Conservation (phyloP, 2,113 vertebrate genomes). For the Eleginops maclovinus region DNA sequence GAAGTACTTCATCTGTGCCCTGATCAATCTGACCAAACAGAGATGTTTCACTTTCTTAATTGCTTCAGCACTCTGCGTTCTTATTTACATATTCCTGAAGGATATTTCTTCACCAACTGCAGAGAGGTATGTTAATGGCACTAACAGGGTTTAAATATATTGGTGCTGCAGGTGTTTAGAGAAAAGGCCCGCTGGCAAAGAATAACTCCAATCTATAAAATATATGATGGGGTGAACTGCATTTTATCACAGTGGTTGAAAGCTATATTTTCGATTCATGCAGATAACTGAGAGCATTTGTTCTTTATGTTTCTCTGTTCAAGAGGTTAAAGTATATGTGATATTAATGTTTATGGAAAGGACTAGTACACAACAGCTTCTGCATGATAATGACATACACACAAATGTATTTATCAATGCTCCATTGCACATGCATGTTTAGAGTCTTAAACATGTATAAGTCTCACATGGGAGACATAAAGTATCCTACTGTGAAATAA, state of each 20-base stretch:
- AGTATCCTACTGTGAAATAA: neutral
- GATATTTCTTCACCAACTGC: neutral
- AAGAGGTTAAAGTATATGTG: conserved; percentile 12
- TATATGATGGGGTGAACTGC: neutral
- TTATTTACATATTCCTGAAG: conserved; percentile 61
- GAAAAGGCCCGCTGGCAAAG: conserved; percentile 20
- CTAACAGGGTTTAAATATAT: conserved; percentile 30
- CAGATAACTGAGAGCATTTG: neutral
- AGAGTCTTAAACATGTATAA: neutral
- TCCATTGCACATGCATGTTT: neutral
- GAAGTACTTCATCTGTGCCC: conserved; percentile 28
- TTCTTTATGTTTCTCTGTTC: neutral
- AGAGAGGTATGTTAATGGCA: conserved; percentile 24
- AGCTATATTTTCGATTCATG: conserved; percentile 1
- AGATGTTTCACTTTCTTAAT: conserved; percentile 41
- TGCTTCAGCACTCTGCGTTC: conserved; percentile 21
- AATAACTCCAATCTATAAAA: conserved; percentile 31
- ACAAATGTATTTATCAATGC: neutral
- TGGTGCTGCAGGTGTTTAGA: conserved; percentile 24
- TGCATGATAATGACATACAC: neutral
- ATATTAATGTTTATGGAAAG: neutral
- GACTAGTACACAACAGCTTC: conserved; percentile 32
- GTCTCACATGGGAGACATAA: neutral
- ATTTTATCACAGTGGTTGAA: conserved; percentile 4
- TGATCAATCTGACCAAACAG: conserved; percentile 28